Conservation (phyloP, 2,888 invertebrate species). For the Griposia aprilina region DNA sequence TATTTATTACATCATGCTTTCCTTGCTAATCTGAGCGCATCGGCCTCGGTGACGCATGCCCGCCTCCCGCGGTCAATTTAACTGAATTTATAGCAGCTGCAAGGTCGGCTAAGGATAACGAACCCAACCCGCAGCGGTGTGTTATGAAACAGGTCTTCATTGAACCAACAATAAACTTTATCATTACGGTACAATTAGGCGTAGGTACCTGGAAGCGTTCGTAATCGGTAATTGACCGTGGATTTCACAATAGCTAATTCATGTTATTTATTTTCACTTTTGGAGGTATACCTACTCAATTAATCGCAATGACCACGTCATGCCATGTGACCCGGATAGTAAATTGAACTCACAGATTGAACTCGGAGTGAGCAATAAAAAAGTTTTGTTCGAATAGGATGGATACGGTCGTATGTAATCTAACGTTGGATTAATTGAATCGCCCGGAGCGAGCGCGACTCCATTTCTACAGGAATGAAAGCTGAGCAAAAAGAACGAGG, state of each 20-base stretch:
- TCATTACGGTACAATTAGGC: slow-evolving; percentile 59
- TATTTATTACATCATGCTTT: slow-evolving; percentile 76
- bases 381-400: slow-evolving; percentile 66
- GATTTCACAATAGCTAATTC: slow-evolving; percentile 36
- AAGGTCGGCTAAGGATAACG: slow-evolving; percentile 88
- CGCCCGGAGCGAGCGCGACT: slow-evolving; percentile 72
- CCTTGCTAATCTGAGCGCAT: slow-evolving; percentile 82
- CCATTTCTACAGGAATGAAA: slow-evolving; percentile 70
- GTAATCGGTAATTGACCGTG: slow-evolving; percentile 39
- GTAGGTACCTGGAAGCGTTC: slow-evolving; percentile 40
- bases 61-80: slow-evolving; percentile 85
- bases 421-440: slow-evolving; percentile 81
- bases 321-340: slow-evolving; percentile 69
- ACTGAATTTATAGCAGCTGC: slow-evolving; percentile 87
- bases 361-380: slow-evolving; percentile 71
- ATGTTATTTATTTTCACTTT: slow-evolving; percentile 46
- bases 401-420: slow-evolving; percentile 74
- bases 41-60: slow-evolving; percentile 84
- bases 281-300: slow-evolving; percentile 67
- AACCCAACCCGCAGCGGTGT: slow-evolving; percentile 77
- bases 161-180: slow-evolving; percentile 68
- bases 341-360: slow-evolving; percentile 72
- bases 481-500: slow-evolving; percentile 69
- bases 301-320: slow-evolving; percentile 71
- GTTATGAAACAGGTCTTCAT: slow-evolving; percentile 78